Base-by-base conservation (phyloP, 2,888 invertebrate species). In the Spisula solida region DNA sequence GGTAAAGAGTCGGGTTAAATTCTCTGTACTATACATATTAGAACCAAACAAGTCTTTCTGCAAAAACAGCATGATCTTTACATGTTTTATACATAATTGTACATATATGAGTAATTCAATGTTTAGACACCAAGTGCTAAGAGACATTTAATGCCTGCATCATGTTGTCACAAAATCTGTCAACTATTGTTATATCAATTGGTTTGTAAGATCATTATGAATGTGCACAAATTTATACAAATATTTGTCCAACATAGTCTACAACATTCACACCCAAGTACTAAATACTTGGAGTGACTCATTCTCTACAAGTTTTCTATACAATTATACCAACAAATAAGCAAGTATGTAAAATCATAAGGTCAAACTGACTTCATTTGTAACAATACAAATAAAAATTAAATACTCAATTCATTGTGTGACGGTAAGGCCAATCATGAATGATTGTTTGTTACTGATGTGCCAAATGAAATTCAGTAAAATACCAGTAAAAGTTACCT, bases 161-260 rank as follows among this genome's bases (percentile, higher is more conserved):
- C 31, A 31, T 47, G 16, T 51, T 14, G 31, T 66, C 29, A 47
- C 84, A 75, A 84, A 34, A 34, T 20, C 16, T 70, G 25, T 29
- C 60, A 29, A 83, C 70, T 70, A 70, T 48, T 25, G n/a, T 16
- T 84, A 55, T 84, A 51, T 78, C 75, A 75, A 75, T 78, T 78
- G 34, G 31, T 78, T 0, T n/a, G 25, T 47, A 60, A 47, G 70
- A 70, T 31, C 18, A 56, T 31, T 75, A 47, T 81, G n/a, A 81
- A 66, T 10, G 47, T 81, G 31, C 81, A 81, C 20, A 70, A 70
- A 86, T 86, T 48, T 81, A 81, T 47, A 66, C 86, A 80, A 86
- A 81, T 86, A 86, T 86, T 86, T 86, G 66, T 29, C 6, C 41
- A 86, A 34, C 66, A 66, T 81, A 66, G 25, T 66, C 25, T 10